A percentile compares a stretch with the other conserved stretches of the same genome.
Conservation (phyloP, 2,797 vertebrate species). For the Neosalanx taihuensis region DNA sequence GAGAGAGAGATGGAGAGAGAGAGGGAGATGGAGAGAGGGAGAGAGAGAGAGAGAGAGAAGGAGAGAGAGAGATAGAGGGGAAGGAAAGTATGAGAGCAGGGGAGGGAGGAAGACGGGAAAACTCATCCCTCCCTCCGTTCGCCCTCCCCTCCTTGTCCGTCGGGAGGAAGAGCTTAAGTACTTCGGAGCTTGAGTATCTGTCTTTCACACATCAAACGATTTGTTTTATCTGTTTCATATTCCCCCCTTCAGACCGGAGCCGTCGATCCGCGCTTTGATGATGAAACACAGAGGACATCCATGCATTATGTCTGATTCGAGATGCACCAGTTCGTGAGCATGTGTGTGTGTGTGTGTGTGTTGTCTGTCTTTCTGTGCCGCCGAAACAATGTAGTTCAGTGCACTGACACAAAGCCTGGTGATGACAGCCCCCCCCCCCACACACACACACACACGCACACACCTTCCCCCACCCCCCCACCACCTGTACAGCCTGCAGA, state of each 20-base stretch:
- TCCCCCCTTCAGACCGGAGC: slow-evolving; percentile 75
- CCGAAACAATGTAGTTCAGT: slow-evolving; percentile 52
- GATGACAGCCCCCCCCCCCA: slow-evolving; percentile 23
- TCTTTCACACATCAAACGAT: slow-evolving; percentile 85
- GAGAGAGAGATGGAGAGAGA: too few relatives aligned
- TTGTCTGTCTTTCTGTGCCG: slow-evolving; percentile 16
- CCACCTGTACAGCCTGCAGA: slow-evolving; percentile 39
- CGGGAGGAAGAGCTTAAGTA: slow-evolving; percentile 80
- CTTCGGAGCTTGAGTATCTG: slow-evolving; percentile 79
- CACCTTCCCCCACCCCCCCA: slow-evolving; percentile 27
- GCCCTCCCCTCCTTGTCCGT: slow-evolving; percentile 63
- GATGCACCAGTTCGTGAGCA: slow-evolving; percentile 53
- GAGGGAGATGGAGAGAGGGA: too few relatives aligned
- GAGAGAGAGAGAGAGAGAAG: too few relatives aligned
- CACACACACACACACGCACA: too few relatives aligned
- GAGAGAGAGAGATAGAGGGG: slow-evolving; percentile 46
- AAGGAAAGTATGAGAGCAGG: slow-evolving; percentile 37
- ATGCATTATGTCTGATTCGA: slow-evolving; percentile 71
- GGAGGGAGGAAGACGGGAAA: slow-evolving; percentile 51
- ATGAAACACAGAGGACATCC: slow-evolving; percentile 82
- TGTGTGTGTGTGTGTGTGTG: slow-evolving; percentile 44
- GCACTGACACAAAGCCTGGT: slow-evolving; percentile 35
- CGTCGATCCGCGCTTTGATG: slow-evolving; percentile 79
- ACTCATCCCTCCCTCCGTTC: slow-evolving; percentile 26
- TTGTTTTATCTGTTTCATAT: slow-evolving; percentile 83